Percentiles rank a stretch among this genome's conserved stretches.
Evolutionary conservation across 2,797 vertebrate species (phyloP).

Genomic region (Anguilla pacifica): DNA sequence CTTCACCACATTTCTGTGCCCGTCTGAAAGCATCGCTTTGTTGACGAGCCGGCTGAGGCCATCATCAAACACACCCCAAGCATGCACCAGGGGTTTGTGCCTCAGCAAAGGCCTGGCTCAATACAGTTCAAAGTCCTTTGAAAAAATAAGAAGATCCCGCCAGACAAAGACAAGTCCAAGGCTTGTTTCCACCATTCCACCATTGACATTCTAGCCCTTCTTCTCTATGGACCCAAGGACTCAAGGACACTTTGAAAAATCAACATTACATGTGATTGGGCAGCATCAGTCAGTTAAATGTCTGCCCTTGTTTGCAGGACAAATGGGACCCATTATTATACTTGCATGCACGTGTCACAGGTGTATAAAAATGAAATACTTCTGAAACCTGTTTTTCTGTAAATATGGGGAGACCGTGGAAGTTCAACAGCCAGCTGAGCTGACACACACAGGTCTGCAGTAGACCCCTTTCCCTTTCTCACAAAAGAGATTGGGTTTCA

Average conservation of each 20-base stretch:
- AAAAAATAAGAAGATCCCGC: not conserved
- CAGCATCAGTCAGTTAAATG: not conserved
- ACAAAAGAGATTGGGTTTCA: constrained; percentile 25
- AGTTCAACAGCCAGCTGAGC: not conserved
- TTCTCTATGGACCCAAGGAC: not conserved
- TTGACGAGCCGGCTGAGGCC: not conserved
- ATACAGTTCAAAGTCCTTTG: not conserved
- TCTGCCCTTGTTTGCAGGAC: not conserved
- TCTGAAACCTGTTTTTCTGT: not conserved
- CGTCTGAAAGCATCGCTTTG: not conserved
- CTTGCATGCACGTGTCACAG: not conserved
- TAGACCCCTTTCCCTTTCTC: not conserved
- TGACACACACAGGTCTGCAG: not conserved
- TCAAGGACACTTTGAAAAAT: not conserved
- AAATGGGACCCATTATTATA: not conserved
- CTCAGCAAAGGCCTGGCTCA: not conserved
- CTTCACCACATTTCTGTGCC: not conserved
- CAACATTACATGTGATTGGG: not conserved
- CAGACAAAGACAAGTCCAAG: not conserved
- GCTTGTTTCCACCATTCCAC: not conserved
- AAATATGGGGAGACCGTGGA: not conserved
- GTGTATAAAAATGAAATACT: not conserved
- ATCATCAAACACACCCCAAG: not conserved
- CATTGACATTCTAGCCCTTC: not conserved
- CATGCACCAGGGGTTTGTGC: not conserved